These are phyloP conservation scores for Protodeltote pygarga DNA, from an alignment of 2,888 invertebrate species.

Conservation along the genomic window DNA sequence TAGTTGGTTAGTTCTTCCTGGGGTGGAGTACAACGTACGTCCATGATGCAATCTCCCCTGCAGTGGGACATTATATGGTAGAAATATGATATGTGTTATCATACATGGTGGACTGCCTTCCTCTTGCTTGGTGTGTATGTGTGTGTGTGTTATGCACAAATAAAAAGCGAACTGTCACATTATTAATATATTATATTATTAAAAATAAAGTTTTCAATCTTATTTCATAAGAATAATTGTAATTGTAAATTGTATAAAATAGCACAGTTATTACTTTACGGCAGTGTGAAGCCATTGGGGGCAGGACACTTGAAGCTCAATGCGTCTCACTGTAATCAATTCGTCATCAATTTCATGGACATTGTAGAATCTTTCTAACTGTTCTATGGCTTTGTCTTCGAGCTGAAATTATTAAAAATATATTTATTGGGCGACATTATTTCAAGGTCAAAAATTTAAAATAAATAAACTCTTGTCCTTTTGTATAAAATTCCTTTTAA, in stretches of 20 bases:
- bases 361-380: slow-evolving; percentile 91
- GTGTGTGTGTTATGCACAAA: background rate
- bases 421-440: background rate
- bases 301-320: slow-evolving; percentile 86
- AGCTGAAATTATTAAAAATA: slow-evolving; percentile 81
- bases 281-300: slow-evolving; percentile 88
- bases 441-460: no score
- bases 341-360: slow-evolving; percentile 90
- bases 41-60: no score
- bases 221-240: slow-evolving; percentile 25
- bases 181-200: slow-evolving; percentile 39
- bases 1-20: no score
- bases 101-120: no score
- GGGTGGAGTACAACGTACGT: no score
- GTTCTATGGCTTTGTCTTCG: slow-evolving; percentile 95
- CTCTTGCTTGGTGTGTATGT: no score
- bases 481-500: no score
- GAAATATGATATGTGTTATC: no score
- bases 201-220: slow-evolving; percentile 43
- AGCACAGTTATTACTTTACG: slow-evolving; percentile 72
- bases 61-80: no score
- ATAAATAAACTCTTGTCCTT: no score
- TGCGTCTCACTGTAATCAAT: slow-evolving; percentile 90
- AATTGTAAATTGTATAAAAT: slow-evolving; percentile 62
- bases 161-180: slow-evolving; percentile 9